Evolutionary conservation across 1,140 invertebrate species (phyloP).

Genomic region (Solen grandis): DNA sequence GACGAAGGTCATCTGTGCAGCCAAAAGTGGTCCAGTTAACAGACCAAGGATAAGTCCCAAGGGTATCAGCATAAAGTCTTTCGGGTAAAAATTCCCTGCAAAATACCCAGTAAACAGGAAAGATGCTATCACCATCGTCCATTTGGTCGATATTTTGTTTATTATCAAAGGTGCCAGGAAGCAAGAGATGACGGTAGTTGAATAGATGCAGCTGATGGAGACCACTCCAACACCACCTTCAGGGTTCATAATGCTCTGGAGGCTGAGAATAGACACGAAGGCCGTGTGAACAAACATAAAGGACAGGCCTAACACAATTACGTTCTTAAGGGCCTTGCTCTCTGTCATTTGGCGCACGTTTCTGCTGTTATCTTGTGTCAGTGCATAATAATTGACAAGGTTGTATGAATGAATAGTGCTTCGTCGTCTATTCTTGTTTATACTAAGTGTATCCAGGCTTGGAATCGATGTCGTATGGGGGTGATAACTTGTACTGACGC

Average conservation of each 20-base stretch:
- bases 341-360: conserved; percentile 69
- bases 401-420: conserved; percentile 76
- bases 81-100: conserved; percentile 76
- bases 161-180: conserved; percentile 78
- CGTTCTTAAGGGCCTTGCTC: conserved; percentile 74
- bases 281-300: conserved; percentile 79
- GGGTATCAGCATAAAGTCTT: conserved; percentile 73
- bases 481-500: conserved; percentile 40
- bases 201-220: conserved; percentile 77
- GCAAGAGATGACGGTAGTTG: conserved; percentile 76
- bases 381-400: conserved; percentile 70
- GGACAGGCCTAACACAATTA: conserved; percentile 75
- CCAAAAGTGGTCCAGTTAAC: conserved; percentile 76
- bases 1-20: conserved; percentile 77
- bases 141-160: conserved; percentile 74
- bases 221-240: conserved; percentile 75
- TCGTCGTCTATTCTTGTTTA: conserved; percentile 65
- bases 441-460: conserved; percentile 47
- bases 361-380: conserved; percentile 68
- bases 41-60: conserved; percentile 72
- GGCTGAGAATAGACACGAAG: conserved; percentile 76
- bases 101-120: conserved; percentile 76
- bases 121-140: conserved; percentile 77
- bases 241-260: conserved; percentile 77
- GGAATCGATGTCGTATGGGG: conserved; percentile 44